Percentiles rank a stretch among this genome's conserved stretches.
phyloP scores from a whole-genome alignment of 2,797 vertebrate genomes.

The Darevskia nairensis region DNA sequence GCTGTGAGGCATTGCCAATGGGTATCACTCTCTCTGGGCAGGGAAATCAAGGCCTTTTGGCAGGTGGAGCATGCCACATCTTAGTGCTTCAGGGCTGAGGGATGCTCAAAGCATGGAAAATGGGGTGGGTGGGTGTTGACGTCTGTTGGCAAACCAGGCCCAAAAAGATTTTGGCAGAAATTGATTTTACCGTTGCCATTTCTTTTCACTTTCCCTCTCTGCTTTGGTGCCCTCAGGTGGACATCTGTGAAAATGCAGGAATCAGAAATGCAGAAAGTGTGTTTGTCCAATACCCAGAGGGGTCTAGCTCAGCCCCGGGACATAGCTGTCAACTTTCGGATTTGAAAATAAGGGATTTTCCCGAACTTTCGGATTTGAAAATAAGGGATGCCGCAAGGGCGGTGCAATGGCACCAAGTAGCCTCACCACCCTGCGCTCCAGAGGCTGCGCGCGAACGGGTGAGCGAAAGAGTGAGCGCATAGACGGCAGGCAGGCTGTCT shows the following conservation, averaged over 20 bases:
- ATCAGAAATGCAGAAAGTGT: neutral
- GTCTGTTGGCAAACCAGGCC: too few relatives aligned
- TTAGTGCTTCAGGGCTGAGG: neutral
- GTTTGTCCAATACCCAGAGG: neutral
- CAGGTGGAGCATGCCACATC: neutral
- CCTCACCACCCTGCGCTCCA: too few relatives aligned
- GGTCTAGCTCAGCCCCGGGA: neutral
- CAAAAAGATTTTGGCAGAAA: neutral
- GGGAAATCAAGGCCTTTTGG: neutral
- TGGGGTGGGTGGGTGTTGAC: neutral
- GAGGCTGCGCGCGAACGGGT: too few relatives aligned
- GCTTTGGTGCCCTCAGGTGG: neutral
- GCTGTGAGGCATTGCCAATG: neutral
- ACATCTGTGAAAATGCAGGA: neutral
- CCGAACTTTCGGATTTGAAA: too few relatives aligned
- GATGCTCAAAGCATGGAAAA: neutral
- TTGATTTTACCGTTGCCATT: neutral
- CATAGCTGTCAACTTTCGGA: too few relatives aligned
- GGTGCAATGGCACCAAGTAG: too few relatives aligned
- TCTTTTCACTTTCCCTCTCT: neutral
- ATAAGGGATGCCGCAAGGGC: too few relatives aligned
- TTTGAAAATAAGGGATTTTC: too few relatives aligned
- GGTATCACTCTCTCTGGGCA: neutral
- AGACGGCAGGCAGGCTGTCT: too few relatives aligned
- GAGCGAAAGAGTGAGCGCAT: too few relatives aligned